Base-by-base conservation (phyloP, 2,888 invertebrate genomes). In the Mimumesa dahlbomi region DNA sequence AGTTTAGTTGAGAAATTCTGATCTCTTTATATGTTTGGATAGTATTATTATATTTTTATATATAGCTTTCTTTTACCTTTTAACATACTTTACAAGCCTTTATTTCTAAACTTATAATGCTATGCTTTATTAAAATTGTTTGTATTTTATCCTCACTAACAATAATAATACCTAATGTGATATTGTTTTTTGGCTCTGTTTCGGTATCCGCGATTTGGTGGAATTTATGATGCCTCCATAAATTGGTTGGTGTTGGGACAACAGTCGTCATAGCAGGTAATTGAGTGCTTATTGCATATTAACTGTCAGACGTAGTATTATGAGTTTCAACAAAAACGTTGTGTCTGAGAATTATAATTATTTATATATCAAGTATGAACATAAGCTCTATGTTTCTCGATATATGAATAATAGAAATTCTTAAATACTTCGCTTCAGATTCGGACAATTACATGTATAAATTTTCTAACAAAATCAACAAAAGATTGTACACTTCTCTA, bases 251-350 rank as follows among this genome's bases (percentile, higher is more conserved):
- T 88, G 88, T 86, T 87, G 88, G 88, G 88, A 80, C 85, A 79
- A 80, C 89, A 89, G 89, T 88, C 88, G 88, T 84, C 89, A 89
- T 71, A 88, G 84, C 89, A 89, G 89, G 89, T 89, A 89, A 89
- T 79, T 74, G 36, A 48, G 65, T 54, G 65, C 68, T 65, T 70
- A 38, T 57, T 49, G 58, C 59, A 53, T 64, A 70, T 65, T 65
- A 78, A 62, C 46, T 49, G 45, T 16, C 40, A 34, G 14, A 16
- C 31, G n/a, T 42, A 46, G 43, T 38, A n/a, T 40, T 40, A 40
- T 42, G 21, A 42, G 18, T 1, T 29, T 29, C 6, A 29, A 29
- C 6, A 29, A 29, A 29, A 29, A 25, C 25, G n/a, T n/a, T n/a
- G n/a, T n/a, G n/a, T n/a, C n/a, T n/a, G n/a, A n/a, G n/a, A n/a